Evolutionary conservation across 2,888 invertebrate genomes (phyloP), one percentile per base, ranked within the genome.

Genomic region (Cremastinae sp.): DNA sequence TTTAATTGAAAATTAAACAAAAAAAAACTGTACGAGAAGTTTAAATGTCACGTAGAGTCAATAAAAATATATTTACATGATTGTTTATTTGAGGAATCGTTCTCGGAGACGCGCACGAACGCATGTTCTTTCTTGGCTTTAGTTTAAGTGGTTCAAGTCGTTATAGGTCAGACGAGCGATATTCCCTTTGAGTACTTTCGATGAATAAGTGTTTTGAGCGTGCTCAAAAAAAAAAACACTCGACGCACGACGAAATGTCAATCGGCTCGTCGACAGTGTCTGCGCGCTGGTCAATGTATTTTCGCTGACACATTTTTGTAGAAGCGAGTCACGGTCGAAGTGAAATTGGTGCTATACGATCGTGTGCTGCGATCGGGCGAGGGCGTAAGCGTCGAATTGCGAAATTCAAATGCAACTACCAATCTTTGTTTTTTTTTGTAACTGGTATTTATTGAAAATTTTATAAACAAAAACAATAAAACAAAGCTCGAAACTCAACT

Each of bases 251-350:
- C 28, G 43, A 41, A 38, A 49, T 38, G 47, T 47, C n/a, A 66
- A 69, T 9, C 34, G 41, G 36, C 41, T 64, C 41, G 62, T n/a
- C n/a, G n/a, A n/a, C 58, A 51, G 61, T 9, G 47, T 10, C 36
- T 36, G 36, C 41, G 16, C 7, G n/a, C 53, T 43, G 61, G 34
- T 45, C 36, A 18, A n/a, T n/a, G n/a, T n/a, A n/a, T n/a, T 56
- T 47, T 62, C 68, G 62, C 56, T 77, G 62, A 65, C 51, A 34
- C 41, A 53, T 53, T 73, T 86, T 84, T 80, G 75, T n/a, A n/a
- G 80, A 84, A 84, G 80, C 83, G 83, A 86, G 87, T 85, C 87
- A 86, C 87, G 87, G 86, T 84, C 84, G 83, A 84, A 85, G 87
- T 87, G 87, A 87, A 88, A 88, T 87, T 88, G 83, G 81, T 84